These are phyloP conservation scores for Urosaurus nigricauda DNA, from an alignment of 2,797 vertebrate genomes.

Conservation along the genomic window DNA sequence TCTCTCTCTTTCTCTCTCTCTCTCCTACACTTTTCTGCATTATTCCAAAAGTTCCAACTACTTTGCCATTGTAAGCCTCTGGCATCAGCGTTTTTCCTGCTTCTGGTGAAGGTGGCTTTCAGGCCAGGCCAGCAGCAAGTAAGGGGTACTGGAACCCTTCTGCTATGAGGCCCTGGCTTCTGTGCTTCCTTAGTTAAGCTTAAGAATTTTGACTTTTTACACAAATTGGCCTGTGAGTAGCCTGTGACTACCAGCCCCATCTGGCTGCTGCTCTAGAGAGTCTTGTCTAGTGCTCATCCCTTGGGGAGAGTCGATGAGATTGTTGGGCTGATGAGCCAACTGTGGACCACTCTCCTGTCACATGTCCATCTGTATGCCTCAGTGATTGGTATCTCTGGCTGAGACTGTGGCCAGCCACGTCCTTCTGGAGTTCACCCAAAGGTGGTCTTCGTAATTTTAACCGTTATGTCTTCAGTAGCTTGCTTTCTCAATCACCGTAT, in stretches of 20 bases:
- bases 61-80: conserved; percentile 63
- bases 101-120: conserved; percentile 19
- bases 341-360: conserved; percentile 22
- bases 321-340: conserved; percentile 17
- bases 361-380: conserved; percentile 1
- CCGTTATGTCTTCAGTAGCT: not conserved
- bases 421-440: not conserved
- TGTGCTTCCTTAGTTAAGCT: conserved; percentile 3
- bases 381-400: conserved; percentile 7
- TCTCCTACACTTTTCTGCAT: conserved; percentile 39
- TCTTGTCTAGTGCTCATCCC: not conserved
- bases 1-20: conserved; percentile 5
- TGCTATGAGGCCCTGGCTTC: not conserved
- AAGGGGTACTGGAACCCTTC: conserved; percentile 5
- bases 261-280: conserved; percentile 12
- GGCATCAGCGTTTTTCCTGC: conserved; percentile 31
- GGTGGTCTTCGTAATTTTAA: not conserved
- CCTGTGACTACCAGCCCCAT: conserved; percentile 1
- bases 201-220: conserved; percentile 1
- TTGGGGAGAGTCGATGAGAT: conserved; percentile 9
- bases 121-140: not conserved
- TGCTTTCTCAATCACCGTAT: not conserved
- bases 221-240: not conserved
- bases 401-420: not conserved
- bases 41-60: conserved; percentile 57